Evolutionary conservation across 2,113 vertebrate species (phyloP), one percentile per base, ranked within the genome.

Genomic region (Prochilodus magdalenae): DNA sequence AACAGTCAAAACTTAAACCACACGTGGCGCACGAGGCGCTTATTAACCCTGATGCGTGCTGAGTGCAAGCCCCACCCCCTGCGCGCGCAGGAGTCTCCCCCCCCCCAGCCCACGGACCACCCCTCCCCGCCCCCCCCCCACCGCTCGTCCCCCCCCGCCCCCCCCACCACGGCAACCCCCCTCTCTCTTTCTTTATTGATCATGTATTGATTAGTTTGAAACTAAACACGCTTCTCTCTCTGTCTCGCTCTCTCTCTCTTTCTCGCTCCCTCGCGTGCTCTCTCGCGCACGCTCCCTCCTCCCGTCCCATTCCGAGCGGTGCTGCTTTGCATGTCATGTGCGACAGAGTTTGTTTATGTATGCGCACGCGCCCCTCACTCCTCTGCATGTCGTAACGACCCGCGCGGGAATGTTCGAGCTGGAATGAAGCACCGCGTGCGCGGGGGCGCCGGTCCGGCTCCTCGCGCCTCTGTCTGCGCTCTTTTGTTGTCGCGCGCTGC

Each of bases 351-450:
- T 91, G 85, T 87, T 82, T 79, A 86, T 57, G 51, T 33, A 57
- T 26, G 18, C 3, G 78, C 18, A 53, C 16, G 27, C 10, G 63
- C 53, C 14, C 3, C 8, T 11, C 77, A 88, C 83, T 93, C 85
- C 89, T 94, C 91, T 94, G 89, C 93, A 92, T 93, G 89, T 89
- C 90, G 90, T 88, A 91, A 87, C n/a, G n/a, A n/a, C 82, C 88
- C 72, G 47, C 75, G 75, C 77, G 77, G 86, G 75, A 71, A 71
- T 72, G 22, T 36, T 67, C 33, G 8, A 44, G 40, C 40, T 44
- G 40, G 40, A 10, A 44, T 44, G 8, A 44, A 44, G 8, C 40
- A 11, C 40, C 11, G 5, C 8, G 40, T 10, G 40, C 8, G 40
- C 8, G 40, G 5, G 40, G 5, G 5, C 40, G 40, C 40, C 5